phyloP scores from a whole-genome alignment of 2,888 invertebrate species.

The Apeira syringaria region DNA sequence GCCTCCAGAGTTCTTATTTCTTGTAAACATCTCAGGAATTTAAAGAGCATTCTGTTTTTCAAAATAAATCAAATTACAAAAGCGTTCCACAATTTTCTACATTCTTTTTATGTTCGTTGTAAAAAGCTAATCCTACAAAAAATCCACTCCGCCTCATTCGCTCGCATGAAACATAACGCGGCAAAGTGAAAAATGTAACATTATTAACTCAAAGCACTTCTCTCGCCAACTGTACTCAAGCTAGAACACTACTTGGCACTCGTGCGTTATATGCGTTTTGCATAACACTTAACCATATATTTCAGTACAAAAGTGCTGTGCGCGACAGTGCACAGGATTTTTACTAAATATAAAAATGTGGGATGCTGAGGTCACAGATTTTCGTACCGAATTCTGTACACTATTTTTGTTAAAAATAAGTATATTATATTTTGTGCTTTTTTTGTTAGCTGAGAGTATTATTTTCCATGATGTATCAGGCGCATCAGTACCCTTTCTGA shows the following conservation, averaged over 20 bases:
- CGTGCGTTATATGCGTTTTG: conserved; percentile 57
- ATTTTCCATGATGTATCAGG: too few species aligned
- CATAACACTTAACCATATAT: conserved; percentile 55
- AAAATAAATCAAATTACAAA: too few species aligned
- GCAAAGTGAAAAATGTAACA: conserved; percentile 19
- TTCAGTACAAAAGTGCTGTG: conserved; percentile 42
- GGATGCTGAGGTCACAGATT: conserved; percentile 16
- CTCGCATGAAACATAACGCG: background rate
- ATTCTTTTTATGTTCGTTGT: background rate
- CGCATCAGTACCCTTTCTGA: too few species aligned
- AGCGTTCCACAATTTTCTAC: too few species aligned
- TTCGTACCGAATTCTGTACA: conserved; percentile 15
- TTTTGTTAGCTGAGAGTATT: too few species aligned
- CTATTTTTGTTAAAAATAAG: background rate
- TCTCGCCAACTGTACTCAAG: conserved; percentile 38
- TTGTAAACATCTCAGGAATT: too few species aligned
- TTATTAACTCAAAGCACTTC: conserved; percentile 33
- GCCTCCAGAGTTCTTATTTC: too few species aligned
- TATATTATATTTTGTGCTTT: too few species aligned
- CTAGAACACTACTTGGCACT: conserved; percentile 58
- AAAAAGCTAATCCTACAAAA: conserved; percentile 5
- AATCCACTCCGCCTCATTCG: conserved; percentile 1
- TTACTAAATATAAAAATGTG: conserved; percentile 33
- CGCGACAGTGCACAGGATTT: conserved; percentile 38
- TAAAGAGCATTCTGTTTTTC: too few species aligned